Conservation (phyloP, 2,888 invertebrate genomes). For the Malacosoma neustria region DNA sequence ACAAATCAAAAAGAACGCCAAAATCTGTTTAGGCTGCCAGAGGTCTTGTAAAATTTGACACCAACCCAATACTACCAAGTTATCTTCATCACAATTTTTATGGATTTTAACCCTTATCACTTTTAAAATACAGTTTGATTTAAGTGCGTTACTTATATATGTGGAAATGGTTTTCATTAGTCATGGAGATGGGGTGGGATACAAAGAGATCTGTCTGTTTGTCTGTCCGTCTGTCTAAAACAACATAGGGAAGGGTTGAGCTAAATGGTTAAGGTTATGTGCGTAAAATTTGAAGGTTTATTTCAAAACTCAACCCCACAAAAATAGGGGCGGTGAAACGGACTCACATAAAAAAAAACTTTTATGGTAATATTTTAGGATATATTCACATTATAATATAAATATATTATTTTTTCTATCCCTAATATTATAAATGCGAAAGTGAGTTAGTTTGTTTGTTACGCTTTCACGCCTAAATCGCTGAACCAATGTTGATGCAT, state of each 20-base stretch:
- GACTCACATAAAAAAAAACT: too few relatives aligned
- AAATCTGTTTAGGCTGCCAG: slow-evolving; percentile 1
- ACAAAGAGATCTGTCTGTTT: slow-evolving; percentile 46
- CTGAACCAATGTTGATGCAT: too few relatives aligned
- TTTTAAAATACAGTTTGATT: slow-evolving; percentile 14
- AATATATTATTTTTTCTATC: too few relatives aligned
- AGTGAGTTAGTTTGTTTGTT: too few relatives aligned
- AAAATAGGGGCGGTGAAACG: neutral
- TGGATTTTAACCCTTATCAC: slow-evolving; percentile 19
- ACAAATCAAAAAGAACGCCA: neutral
- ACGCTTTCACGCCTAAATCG: too few relatives aligned
- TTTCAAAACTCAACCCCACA: slow-evolving; percentile 11
- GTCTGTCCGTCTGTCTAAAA: slow-evolving; percentile 53
- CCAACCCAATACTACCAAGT: slow-evolving; percentile 1
- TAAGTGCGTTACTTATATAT: slow-evolving; percentile 3
- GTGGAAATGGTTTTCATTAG: slow-evolving; percentile 42
- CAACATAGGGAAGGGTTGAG: slow-evolving; percentile 48
- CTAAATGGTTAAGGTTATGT: slow-evolving; percentile 43
- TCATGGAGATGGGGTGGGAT: slow-evolving; percentile 44
- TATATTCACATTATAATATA: too few relatives aligned
- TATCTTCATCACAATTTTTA: slow-evolving; percentile 7
- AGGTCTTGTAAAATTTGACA: slow-evolving; percentile 4
- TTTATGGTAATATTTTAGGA: too few relatives aligned
- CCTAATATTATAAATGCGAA: too few relatives aligned
- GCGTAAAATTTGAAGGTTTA: slow-evolving; percentile 38